Percentiles rank a stretch among this genome's conserved stretches.
Evolutionary conservation across 2,797 vertebrate species (phyloP).

Genomic region (Lepidocolaptes lacrymiger): DNA sequence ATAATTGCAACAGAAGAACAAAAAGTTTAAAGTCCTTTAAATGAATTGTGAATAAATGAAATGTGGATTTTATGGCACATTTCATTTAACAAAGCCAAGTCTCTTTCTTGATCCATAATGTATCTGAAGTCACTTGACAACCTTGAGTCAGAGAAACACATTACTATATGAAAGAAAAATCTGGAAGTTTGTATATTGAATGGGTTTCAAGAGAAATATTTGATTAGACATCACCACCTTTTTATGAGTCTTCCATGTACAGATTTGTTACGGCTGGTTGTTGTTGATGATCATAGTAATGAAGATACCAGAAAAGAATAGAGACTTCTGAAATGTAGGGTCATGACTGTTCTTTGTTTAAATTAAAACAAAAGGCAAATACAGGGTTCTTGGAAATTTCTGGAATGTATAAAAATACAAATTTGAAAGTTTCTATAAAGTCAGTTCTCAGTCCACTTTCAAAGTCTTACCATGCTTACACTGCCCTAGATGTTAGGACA

Average conservation of each 20-base stretch:
- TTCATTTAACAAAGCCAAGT: not conserved
- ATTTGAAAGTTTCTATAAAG: not conserved
- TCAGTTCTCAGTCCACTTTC: not conserved
- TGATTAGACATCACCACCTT: not conserved
- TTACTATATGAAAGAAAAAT: conserved; percentile 26
- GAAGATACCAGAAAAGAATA: not conserved
- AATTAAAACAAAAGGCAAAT: not conserved
- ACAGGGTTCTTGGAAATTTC: not conserved
- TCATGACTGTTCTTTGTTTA: not conserved
- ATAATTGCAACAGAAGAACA: not conserved
- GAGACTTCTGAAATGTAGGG: not conserved
- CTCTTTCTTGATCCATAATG: not conserved
- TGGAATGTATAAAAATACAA: not conserved
- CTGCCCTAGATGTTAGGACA: not conserved
- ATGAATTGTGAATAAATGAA: not conserved
- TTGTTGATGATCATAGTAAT: not conserved
- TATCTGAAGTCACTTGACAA: not conserved
- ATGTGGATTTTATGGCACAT: not conserved
- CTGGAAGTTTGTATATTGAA: not conserved
- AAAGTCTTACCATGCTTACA: not conserved
- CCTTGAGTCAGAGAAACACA: not conserved
- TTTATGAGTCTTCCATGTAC: not conserved
- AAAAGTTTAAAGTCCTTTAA: not conserved
- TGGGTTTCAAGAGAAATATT: not conserved
- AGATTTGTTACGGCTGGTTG: not conserved